Conservation (phyloP, 2,888 invertebrate genomes). For the Thecophora atra region DNA sequence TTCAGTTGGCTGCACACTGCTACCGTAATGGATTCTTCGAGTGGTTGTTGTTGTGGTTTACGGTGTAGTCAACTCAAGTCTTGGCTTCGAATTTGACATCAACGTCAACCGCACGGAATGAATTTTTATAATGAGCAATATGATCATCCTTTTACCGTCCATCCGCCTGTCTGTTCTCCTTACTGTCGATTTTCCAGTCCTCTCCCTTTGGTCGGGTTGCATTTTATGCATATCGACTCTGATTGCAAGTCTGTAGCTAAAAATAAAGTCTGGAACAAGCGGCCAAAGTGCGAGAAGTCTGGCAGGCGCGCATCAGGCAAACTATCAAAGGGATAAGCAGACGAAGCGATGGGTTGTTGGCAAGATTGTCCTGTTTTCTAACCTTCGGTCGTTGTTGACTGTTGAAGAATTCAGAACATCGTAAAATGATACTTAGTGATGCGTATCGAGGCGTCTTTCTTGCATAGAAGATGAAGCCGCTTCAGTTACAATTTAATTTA, state of each 20-base stretch:
- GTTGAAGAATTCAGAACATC: no score
- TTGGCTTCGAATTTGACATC: conserved; percentile 27
- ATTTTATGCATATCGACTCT: not conserved
- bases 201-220: not conserved
- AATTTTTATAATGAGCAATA: conserved; percentile 32
- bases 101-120: conserved; percentile 31
- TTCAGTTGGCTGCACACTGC: no score
- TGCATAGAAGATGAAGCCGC: not conserved
- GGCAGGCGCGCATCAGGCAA: not conserved
- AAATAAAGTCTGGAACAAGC: conserved; percentile 9
- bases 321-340: not conserved
- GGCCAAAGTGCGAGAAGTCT: not conserved
- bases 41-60: not conserved
- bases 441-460: not conserved
- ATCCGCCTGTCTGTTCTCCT: conserved; percentile 1
- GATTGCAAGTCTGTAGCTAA: not conserved
- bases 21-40: not conserved
- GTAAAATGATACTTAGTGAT: not conserved
- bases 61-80: not conserved
- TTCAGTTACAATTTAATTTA: conserved; percentile 20
- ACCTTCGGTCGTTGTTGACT: no score
- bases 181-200: not conserved
- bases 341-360: not conserved
- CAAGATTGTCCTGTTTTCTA: not conserved
- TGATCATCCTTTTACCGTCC: not conserved